Evolutionary conservation across 2,888 invertebrate species (phyloP).

Genomic region (Chydorus sphaericus): DNA sequence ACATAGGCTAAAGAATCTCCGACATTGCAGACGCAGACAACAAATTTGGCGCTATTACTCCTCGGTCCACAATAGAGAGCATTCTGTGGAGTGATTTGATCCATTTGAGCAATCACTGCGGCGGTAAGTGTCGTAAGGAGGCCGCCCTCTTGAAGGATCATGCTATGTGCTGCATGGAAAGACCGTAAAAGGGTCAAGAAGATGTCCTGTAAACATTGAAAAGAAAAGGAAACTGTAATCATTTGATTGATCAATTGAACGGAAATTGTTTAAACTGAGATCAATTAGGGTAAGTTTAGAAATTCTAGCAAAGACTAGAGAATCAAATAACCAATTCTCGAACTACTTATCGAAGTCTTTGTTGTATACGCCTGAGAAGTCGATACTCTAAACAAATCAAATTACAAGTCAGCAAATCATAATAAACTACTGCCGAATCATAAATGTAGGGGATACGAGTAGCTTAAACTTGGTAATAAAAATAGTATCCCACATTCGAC

Average conservation of each 20-base stretch:
- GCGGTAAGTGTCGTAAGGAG: conserved; percentile 71
- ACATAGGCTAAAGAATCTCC: conserved; percentile 82
- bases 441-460: no score
- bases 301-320: no score
- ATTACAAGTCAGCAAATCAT: no score
- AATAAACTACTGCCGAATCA: no score
- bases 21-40: conserved; percentile 74
- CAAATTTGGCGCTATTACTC: conserved; percentile 37
- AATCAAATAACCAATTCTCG: no score
- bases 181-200: conserved; percentile 60
- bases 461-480: no score
- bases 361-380: no score
- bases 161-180: conserved; percentile 69
- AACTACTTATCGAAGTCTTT: no score
- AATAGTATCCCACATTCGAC: no score
- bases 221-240: neutral
- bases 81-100: neutral
- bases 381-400: no score
- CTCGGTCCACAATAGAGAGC: conserved; percentile 25
- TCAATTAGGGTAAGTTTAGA: no score
- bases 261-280: no score
- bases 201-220: conserved; percentile 40
- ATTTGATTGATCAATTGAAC: neutral
- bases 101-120: conserved; percentile 51
- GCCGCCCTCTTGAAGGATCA: conserved; percentile 66